phyloP scores from a whole-genome alignment of 2,888 invertebrate genomes.

The Trilocha varians region DNA sequence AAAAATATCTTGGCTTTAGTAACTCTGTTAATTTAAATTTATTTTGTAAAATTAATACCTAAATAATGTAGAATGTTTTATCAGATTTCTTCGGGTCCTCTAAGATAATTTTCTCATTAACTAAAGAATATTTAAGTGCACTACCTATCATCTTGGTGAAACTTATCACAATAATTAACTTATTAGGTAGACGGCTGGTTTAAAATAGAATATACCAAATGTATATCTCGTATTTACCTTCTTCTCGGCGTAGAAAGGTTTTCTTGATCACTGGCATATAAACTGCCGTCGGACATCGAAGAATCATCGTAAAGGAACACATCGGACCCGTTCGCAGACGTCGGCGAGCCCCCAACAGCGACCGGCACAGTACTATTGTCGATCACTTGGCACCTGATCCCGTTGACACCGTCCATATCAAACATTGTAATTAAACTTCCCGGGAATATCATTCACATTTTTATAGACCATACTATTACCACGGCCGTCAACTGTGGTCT shows the following conservation, averaged over 20 bases:
- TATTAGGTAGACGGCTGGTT: too few relatives aligned
- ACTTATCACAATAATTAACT: too few relatives aligned
- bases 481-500: slow-evolving; percentile 1
- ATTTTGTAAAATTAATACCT: too few relatives aligned
- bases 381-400: slow-evolving; percentile 24
- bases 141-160: too few relatives aligned
- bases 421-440: slow-evolving; percentile 15
- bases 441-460: slow-evolving; percentile 6
- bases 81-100: too few relatives aligned
- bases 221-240: too few relatives aligned
- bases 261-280: slow-evolving; percentile 88
- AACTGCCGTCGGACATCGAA: slow-evolving; percentile 75
- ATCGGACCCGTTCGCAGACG: slow-evolving; percentile 75
- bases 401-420: slow-evolving; percentile 38
- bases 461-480: slow-evolving; percentile 8
- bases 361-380: slow-evolving; percentile 25
- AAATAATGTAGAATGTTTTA: too few relatives aligned
- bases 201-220: too few relatives aligned
- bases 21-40: too few relatives aligned
- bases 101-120: too few relatives aligned
- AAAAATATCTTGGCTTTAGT: too few relatives aligned
- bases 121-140: too few relatives aligned
- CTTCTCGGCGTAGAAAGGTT: slow-evolving; percentile 77
- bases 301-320: slow-evolving; percentile 79
- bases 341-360: slow-evolving; percentile 43